Conservation (phyloP, 2,797 vertebrate genomes). For the Alfaro cultratus region DNA sequence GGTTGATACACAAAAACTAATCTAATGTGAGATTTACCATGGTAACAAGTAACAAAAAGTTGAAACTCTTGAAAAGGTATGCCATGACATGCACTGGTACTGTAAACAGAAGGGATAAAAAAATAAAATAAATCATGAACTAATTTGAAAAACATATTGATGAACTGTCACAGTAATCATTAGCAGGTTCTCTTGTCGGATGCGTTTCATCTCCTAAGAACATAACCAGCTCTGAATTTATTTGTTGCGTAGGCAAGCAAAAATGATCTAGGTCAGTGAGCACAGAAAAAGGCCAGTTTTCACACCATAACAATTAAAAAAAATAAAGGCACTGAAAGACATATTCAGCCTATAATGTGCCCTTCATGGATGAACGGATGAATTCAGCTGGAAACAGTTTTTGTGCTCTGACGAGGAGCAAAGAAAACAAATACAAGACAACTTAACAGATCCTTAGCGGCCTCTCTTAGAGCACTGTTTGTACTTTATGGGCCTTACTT, state of each 20-base stretch:
- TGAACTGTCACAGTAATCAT: neutral
- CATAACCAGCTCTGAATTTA: neutral
- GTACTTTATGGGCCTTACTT: neutral
- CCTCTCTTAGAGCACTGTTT: constrained; percentile 11
- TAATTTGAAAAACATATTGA: neutral
- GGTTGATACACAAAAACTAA: neutral
- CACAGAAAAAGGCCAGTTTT: neutral
- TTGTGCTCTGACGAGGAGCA: neutral
- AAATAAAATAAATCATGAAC: neutral
- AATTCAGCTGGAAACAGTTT: neutral
- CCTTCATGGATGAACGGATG: neutral
- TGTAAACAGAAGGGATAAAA: neutral
- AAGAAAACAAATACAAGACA: neutral
- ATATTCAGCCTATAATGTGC: neutral
- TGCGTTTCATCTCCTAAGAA: neutral
- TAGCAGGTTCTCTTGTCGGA: neutral
- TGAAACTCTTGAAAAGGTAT: neutral
- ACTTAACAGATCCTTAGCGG: neutral
- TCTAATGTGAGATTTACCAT: neutral
- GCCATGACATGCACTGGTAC: neutral
- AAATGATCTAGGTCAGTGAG: neutral
- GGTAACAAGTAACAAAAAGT: neutral
- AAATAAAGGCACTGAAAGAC: neutral
- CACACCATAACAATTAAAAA: neutral
- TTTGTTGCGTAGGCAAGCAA: neutral